A percentile compares a stretch with the other conserved stretches of the same genome.
Conservation (phyloP, 2,888 invertebrate species). For the Geophilus truncorum region DNA sequence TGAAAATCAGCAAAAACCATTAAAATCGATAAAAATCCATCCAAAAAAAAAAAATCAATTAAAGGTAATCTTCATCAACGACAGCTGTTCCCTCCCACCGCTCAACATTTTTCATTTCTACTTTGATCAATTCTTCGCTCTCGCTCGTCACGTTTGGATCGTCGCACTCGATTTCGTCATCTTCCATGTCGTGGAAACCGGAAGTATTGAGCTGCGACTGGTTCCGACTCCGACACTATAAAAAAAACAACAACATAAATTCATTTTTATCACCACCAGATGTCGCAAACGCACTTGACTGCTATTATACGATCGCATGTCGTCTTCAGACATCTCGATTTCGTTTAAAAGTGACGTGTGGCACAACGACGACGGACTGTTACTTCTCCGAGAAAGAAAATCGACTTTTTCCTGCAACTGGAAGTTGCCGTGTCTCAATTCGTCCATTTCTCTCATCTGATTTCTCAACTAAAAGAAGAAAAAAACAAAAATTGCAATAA, state of each 20-base stretch:
- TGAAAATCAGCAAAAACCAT: too few species aligned
- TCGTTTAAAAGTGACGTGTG: slow-evolving; percentile 76
- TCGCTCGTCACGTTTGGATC: slow-evolving; percentile 42
- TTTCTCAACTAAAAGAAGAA: slow-evolving; percentile 46
- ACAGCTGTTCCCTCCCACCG: too few species aligned
- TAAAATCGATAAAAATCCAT: too few species aligned
- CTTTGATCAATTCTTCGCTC: slow-evolving; percentile 40
- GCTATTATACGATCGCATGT: slow-evolving; percentile 32
- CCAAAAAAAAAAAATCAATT: too few species aligned
- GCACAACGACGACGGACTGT: slow-evolving; percentile 45
- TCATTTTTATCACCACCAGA: too few species aligned
- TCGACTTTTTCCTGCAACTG: slow-evolving; percentile 66
- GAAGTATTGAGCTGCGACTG: slow-evolving; percentile 47
- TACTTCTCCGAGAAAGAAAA: slow-evolving; percentile 51
- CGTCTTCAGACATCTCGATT: slow-evolving; percentile 61
- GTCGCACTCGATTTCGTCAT: slow-evolving; percentile 48
- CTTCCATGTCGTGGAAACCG: slow-evolving; percentile 41
- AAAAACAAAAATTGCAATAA: too few species aligned
- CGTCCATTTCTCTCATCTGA: slow-evolving; percentile 59
- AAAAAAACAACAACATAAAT: not conserved
- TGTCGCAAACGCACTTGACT: not conserved
- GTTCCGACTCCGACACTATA: slow-evolving; percentile 14
- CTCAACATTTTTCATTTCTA: too few species aligned
- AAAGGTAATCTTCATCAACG: too few species aligned
- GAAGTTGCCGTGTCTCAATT: slow-evolving; percentile 66